Evolutionary conservation across 1,140 invertebrate genomes (phyloP).

Genomic region (Lutraria rhynchaena): DNA sequence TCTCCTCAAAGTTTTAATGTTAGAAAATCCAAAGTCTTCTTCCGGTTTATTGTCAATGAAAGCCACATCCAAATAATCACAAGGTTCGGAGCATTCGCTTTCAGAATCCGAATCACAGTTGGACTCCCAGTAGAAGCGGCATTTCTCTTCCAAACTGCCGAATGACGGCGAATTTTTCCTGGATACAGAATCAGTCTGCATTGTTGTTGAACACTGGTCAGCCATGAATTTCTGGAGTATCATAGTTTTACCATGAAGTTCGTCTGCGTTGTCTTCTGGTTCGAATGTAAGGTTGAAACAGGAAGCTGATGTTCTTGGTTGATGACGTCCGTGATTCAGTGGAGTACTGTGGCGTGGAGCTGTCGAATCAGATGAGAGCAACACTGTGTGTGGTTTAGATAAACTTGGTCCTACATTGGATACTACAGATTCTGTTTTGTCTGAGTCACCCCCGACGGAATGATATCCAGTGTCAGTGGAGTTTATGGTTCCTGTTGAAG

Average conservation of each 20-base stretch:
- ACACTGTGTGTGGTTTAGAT: neutral
- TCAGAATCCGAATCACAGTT: slow-evolving; percentile 41
- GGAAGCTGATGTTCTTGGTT: neutral
- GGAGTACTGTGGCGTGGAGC: slow-evolving; percentile 49
- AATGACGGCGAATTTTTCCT: slow-evolving; percentile 8
- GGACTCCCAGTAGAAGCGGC: slow-evolving; percentile 25
- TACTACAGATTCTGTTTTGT: neutral
- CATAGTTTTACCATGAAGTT: slow-evolving; percentile 35
- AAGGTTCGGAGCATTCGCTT: slow-evolving; percentile 15
- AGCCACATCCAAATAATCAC: slow-evolving; percentile 1
- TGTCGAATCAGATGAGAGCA: neutral
- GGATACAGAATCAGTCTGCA: neutral
- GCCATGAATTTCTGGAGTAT: slow-evolving; percentile 56
- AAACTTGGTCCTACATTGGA: neutral
- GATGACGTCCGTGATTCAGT: neutral
- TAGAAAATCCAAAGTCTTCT: neutral
- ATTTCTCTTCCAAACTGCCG: slow-evolving; percentile 21
- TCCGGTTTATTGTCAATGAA: neutral
- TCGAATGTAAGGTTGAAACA: neutral
- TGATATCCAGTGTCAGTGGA: slow-evolving; percentile 52
- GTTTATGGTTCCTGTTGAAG: slow-evolving; percentile 34
- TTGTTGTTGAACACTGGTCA: slow-evolving; percentile 16
- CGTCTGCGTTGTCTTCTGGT: slow-evolving; percentile 2
- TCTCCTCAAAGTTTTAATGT: slow-evolving; percentile 8
- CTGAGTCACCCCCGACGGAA: slow-evolving; percentile 4